phyloP scores from a whole-genome alignment of 2,888 invertebrate genomes.

The Eilema sororculum region DNA sequence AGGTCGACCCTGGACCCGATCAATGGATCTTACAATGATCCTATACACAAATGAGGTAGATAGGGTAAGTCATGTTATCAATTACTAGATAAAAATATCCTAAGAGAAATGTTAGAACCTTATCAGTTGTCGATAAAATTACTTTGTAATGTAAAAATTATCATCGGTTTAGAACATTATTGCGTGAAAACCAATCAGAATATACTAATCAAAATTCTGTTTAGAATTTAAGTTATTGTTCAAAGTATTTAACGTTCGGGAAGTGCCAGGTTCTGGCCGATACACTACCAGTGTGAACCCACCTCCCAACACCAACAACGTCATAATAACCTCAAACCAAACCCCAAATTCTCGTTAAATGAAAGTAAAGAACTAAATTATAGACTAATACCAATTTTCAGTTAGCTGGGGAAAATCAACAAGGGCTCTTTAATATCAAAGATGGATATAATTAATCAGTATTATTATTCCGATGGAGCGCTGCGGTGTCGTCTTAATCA shows the following conservation, averaged over 20 bases:
- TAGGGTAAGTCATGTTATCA: background rate
- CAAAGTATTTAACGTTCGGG: too few species aligned
- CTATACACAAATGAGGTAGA: too few species aligned
- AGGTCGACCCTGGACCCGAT: too few species aligned
- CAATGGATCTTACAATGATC: too few species aligned
- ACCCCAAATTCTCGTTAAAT: background rate
- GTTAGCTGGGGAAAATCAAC: background rate
- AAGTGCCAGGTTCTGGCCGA: too few species aligned
- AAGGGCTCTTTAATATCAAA: background rate
- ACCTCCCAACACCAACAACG: too few species aligned
- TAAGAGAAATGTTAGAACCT: background rate
- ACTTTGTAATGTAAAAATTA: constrained; percentile 14
- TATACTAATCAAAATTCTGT: background rate
- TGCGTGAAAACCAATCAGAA: background rate
- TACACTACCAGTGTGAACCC: too few species aligned
- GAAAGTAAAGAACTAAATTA: too few species aligned
- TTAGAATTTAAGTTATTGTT: too few species aligned
- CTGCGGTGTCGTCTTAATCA: background rate
- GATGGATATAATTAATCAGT: background rate
- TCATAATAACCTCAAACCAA: too few species aligned
- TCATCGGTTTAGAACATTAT: background rate
- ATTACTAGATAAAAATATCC: background rate
- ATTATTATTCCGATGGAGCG: background rate
- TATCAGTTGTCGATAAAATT: constrained; percentile 10
- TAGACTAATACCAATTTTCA: background rate